Evolutionary conservation across 2,113 vertebrate species (phyloP).

Genomic region (Rhinolophus ferrumequinum): DNA sequence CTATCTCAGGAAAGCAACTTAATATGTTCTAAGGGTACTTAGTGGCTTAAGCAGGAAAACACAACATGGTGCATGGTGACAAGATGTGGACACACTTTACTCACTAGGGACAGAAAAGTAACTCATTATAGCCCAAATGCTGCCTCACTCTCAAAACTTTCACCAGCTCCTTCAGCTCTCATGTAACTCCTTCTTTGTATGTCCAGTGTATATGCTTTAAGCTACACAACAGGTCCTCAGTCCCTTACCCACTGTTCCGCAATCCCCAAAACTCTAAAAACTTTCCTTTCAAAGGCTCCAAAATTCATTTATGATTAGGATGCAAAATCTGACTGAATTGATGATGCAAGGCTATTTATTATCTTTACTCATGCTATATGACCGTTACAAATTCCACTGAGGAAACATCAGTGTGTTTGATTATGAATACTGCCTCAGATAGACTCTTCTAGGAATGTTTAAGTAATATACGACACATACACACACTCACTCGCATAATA

Average conservation of each 20-base stretch:
- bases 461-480: background rate
- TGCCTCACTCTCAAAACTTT: background rate
- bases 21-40: background rate
- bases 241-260: background rate
- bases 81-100: background rate
- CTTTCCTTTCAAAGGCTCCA: background rate
- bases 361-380: background rate
- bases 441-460: background rate
- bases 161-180: background rate
- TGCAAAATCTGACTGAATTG: background rate
- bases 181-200: background rate
- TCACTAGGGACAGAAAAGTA: background rate
- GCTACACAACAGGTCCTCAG: background rate
- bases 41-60: background rate
- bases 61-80: background rate
- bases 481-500: background rate
- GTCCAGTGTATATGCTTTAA: background rate
- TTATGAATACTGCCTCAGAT: background rate
- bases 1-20: background rate
- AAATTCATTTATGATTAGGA: background rate
- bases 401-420: background rate
- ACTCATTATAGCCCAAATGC: background rate
- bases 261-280: background rate
- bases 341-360: background rate
- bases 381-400: background rate